Conservation (phyloP, 2,113 vertebrate genomes). For the Micronycteris hirsuta region DNA sequence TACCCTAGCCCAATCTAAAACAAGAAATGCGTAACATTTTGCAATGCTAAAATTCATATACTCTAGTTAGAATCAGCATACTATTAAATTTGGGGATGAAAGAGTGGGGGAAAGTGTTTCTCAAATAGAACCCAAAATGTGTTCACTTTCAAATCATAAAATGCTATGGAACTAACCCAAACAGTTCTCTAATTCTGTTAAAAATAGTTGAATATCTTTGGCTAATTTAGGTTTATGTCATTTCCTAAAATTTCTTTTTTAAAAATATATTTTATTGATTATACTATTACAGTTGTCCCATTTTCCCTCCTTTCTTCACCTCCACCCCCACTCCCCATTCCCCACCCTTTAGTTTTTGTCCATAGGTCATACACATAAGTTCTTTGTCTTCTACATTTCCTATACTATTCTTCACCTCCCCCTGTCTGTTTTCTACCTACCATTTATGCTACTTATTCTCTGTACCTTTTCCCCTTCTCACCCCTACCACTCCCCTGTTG, state of each 20-base stretch:
- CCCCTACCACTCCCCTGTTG: too few species aligned
- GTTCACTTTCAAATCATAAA: constrained; percentile 15
- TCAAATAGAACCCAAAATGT: constrained; percentile 16
- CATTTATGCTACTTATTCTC: too few species aligned
- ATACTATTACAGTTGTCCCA: too few species aligned
- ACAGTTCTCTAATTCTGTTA: not conserved
- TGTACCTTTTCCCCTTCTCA: too few species aligned
- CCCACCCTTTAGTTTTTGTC: too few species aligned
- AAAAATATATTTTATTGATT: too few species aligned
- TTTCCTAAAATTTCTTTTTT: constrained; percentile 30
- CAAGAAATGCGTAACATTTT: constrained; percentile 35
- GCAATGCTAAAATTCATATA: constrained; percentile 54
- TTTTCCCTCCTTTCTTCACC: too few species aligned
- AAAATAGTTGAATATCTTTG: constrained; percentile 28
- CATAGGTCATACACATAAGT: too few species aligned
- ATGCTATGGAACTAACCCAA: not conserved
- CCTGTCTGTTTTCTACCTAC: too few species aligned
- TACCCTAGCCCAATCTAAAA: constrained; percentile 44
- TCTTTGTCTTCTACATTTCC: too few species aligned
- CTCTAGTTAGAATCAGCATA: constrained; percentile 59
- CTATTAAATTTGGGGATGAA: constrained; percentile 19
- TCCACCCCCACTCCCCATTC: too few species aligned
- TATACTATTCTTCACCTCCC: too few species aligned
- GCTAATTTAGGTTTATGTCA: not conserved
- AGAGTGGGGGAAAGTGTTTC: not conserved